These are phyloP conservation scores for Pseudorasbora parva DNA, from an alignment of 2,113 vertebrate genomes.

Conservation along the genomic window DNA sequence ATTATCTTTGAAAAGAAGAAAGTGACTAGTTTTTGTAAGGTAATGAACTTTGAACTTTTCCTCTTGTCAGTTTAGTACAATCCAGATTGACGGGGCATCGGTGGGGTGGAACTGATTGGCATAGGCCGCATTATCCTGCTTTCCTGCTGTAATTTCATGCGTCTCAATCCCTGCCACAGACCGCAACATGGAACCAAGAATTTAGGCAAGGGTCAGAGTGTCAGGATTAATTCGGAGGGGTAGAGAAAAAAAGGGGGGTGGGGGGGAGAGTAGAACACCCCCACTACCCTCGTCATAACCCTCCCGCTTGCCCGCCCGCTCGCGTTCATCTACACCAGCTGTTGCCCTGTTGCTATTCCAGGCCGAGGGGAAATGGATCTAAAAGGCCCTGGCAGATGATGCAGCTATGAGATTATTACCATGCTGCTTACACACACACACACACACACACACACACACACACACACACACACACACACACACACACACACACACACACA, in stretches of 20 bases:
- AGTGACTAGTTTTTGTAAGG: slow-evolving; percentile 9
- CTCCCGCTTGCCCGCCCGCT: not conserved
- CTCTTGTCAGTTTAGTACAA: slow-evolving; percentile 22
- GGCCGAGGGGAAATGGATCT: slow-evolving; percentile 49
- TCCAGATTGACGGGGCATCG: slow-evolving; percentile 6
- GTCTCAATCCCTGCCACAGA: slow-evolving; percentile 10
- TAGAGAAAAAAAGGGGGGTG: too few species aligned
- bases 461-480: slow-evolving; percentile 4
- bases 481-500: slow-evolving; percentile 19
- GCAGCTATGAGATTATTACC: slow-evolving; percentile 52
- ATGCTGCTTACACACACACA: slow-evolving; percentile 40
- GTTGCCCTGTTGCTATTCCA: slow-evolving; percentile 50
- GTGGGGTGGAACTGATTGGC: not conserved
- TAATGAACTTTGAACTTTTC: slow-evolving; percentile 47
- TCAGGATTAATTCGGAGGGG: slow-evolving; percentile 49
- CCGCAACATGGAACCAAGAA: slow-evolving; percentile 30
- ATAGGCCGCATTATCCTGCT: slow-evolving; percentile 14
- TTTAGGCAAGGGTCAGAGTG: slow-evolving; percentile 51
- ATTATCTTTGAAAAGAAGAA: not conserved
- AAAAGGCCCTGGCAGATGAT: slow-evolving; percentile 56
- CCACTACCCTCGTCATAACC: not conserved
- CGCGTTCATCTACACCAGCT: slow-evolving; percentile 49
- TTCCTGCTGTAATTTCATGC: slow-evolving; percentile 25
- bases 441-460: slow-evolving; percentile 27
- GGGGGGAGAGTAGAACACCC: not conserved